Percentiles rank a stretch among this genome's conserved stretches.
Evolutionary conservation across 2,797 vertebrate genomes (phyloP).

Genomic region (Crocodylus rhombifer): DNA sequence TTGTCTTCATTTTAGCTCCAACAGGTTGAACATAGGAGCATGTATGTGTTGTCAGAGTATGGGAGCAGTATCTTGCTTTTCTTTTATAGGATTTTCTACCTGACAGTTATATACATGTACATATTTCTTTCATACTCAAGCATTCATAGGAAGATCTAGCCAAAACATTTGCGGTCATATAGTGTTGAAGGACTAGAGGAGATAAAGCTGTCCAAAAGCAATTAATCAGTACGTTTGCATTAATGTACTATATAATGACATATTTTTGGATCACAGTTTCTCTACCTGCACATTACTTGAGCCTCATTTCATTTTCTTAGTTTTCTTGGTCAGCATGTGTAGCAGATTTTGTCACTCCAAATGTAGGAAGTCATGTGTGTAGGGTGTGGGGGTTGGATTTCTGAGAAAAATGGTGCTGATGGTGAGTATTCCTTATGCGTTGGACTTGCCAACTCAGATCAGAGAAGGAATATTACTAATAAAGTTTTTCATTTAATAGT

Average conservation of each 20-base stretch:
- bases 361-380: not conserved
- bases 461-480: not conserved
- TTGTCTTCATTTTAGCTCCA: slow-evolving; percentile 34
- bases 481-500: not conserved
- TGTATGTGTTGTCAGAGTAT: not conserved
- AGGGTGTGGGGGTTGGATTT: not conserved
- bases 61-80: not conserved
- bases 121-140: not conserved
- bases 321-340: not conserved
- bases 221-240: slow-evolving; percentile 49
- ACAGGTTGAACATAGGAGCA: slow-evolving; percentile 20
- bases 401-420: slow-evolving; percentile 2
- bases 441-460: slow-evolving; percentile 8
- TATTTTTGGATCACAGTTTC: slow-evolving; percentile 25
- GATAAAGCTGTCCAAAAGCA: slow-evolving; percentile 70
- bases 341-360: not conserved
- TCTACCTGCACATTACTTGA: not conserved
- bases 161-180: fast-evolving
- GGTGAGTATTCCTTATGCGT: not conserved
- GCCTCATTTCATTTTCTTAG: not conserved
- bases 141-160: not conserved
- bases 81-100: not conserved
- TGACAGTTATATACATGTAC: not conserved
- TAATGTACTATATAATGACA: not conserved
- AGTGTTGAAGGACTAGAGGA: slow-evolving; percentile 57